A percentile compares a stretch with the other conserved stretches of the same genome.
These are phyloP conservation scores for Ploceus nigricollis DNA, from an alignment of 2,113 vertebrate genomes.

Conservation along the genomic window DNA sequence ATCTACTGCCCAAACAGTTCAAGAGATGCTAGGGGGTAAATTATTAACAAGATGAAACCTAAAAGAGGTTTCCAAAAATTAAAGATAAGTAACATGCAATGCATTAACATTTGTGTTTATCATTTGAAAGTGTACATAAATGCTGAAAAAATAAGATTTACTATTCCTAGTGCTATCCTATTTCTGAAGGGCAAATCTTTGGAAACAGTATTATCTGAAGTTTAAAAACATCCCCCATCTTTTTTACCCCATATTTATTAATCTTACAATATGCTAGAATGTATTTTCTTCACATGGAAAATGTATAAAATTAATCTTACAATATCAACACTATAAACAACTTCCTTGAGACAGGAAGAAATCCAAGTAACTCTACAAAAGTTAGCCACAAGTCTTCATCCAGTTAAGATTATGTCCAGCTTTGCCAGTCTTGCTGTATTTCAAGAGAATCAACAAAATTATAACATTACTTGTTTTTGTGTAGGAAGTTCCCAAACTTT, in stretches of 20 bases:
- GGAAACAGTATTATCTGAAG: not conserved
- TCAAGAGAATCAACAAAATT: not conserved
- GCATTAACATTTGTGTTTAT: not conserved
- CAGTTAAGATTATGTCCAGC: not conserved
- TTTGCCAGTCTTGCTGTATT: not conserved
- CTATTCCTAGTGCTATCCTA: not conserved
- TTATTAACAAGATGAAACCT: conserved; percentile 2
- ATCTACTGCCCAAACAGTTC: not conserved
- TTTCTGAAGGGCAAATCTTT: conserved; percentile 1
- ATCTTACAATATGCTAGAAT: not conserved
- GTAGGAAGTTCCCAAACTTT: conserved; percentile 83
- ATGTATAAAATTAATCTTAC: conserved; percentile 48
- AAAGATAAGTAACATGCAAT: conserved; percentile 15
- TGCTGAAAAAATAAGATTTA: not conserved
- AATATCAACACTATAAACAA: conserved; percentile 62
- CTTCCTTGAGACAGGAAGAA: conserved; percentile 20
- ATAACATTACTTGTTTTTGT: conserved; percentile 81
- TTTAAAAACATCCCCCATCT: conserved; percentile 42
- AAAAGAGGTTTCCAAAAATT: conserved; percentile 5
- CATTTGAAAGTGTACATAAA: conserved; percentile 23
- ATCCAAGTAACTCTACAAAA: conserved; percentile 13
- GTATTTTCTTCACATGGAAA: conserved; percentile 13
- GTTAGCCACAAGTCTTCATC: not conserved
- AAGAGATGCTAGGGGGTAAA: not conserved
- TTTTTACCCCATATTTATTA: not conserved